phyloP scores from a whole-genome alignment of 2,797 vertebrate genomes.

The Iguana delicatissima region DNA sequence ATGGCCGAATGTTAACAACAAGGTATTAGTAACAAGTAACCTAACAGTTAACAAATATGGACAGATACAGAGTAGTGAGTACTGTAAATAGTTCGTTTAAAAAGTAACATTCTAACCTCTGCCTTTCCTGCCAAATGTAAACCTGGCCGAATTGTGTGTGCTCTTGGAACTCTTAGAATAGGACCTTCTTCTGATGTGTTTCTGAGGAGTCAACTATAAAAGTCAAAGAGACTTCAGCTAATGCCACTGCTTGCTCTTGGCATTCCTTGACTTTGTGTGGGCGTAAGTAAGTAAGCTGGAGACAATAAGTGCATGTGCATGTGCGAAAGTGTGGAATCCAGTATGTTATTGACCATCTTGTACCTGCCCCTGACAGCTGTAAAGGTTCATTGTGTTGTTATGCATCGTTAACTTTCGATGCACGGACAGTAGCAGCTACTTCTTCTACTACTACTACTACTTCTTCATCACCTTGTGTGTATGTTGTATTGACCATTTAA shows the following conservation, averaged over 20 bases:
- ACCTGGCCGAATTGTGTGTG: not conserved
- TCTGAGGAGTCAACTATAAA: constrained; percentile 44
- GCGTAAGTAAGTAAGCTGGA: not conserved
- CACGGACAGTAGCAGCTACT: no score
- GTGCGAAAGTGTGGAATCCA: not conserved
- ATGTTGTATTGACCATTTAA: no score
- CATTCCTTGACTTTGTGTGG: not conserved
- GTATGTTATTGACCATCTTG: not conserved
- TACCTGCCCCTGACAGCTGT: not conserved
- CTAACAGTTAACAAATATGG: no score
- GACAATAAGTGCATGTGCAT: not conserved
- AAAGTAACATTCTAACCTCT: no score
- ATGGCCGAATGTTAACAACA: no score
- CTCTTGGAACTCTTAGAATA: not conserved
- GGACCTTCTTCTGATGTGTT: constrained; percentile 30
- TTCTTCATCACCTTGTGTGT: no score
- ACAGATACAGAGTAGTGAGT: no score
- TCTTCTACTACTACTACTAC: no score
- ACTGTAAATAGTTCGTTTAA: no score
- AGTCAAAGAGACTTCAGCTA: constrained; percentile 55
- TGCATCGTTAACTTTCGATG: not conserved
- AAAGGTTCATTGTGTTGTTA: not conserved
- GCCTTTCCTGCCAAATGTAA: not conserved
- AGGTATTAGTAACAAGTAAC: no score
- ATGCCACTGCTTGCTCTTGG: constrained; percentile 54